phyloP scores from a whole-genome alignment of 2,113 vertebrate genomes.

The Ptyas mucosa region DNA sequence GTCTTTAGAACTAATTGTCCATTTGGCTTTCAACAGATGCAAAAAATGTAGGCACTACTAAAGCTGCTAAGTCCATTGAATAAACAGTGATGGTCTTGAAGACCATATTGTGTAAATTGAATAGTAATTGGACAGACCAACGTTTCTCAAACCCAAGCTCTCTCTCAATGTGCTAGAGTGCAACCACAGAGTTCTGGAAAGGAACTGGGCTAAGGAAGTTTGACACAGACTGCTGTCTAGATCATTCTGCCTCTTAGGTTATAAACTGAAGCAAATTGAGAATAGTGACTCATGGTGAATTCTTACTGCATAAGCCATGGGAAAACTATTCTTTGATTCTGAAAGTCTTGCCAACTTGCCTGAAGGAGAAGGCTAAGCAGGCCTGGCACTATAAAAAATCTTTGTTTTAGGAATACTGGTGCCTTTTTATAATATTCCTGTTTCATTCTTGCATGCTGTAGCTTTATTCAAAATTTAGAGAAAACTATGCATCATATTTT shows the following conservation, averaged over 20 bases:
- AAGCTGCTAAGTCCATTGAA: background rate
- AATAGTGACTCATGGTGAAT: background rate
- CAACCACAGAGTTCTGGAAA: background rate
- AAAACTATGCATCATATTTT: background rate
- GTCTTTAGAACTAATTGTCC: background rate
- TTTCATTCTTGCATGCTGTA: background rate
- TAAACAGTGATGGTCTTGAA: background rate
- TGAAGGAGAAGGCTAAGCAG: background rate
- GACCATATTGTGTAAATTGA: background rate
- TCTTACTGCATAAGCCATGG: background rate
- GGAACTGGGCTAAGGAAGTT: background rate
- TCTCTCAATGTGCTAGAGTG: background rate
- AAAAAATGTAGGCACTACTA: background rate
- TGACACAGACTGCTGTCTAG: background rate
- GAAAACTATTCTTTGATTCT: background rate
- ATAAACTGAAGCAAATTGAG: background rate
- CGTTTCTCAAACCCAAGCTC: background rate
- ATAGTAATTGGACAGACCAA: background rate
- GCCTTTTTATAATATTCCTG: background rate
- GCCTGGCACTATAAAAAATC: background rate
- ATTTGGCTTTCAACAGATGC: fast-evolving
- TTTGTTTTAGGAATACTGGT: background rate
- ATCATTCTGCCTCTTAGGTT: background rate
- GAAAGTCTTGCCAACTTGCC: background rate
- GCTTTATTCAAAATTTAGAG: background rate